phyloP scores from a whole-genome alignment of 2,888 invertebrate species.

The Synanthedon vespiformis region DNA sequence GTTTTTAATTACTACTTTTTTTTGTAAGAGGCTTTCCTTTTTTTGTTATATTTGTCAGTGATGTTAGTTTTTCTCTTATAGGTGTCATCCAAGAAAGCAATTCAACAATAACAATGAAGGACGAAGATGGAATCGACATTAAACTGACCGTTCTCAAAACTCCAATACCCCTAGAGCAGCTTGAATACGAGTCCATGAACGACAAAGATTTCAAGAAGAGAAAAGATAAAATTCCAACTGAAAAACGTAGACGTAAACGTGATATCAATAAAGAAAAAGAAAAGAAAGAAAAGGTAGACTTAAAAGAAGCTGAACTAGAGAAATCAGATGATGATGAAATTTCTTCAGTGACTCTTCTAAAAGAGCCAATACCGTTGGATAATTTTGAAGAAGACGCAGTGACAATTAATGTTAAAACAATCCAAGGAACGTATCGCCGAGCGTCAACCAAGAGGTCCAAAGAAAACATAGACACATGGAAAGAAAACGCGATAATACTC shows the following conservation, averaged over 20 bases:
- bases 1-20: too few relatives aligned
- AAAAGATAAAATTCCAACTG: neutral
- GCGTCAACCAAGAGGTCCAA: constrained; percentile 9
- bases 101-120: constrained; percentile 34
- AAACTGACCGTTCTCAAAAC: constrained; percentile 31
- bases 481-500: constrained; percentile 23
- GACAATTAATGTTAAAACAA: constrained; percentile 25
- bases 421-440: constrained; percentile 12
- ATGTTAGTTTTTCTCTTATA: constrained; percentile 34
- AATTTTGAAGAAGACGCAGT: constrained; percentile 18
- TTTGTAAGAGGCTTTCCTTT: too few relatives aligned
- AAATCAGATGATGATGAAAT: constrained; percentile 5
- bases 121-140: constrained; percentile 32
- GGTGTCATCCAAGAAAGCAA: constrained; percentile 37
- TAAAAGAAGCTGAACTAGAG: constrained; percentile 2
- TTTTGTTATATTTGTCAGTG: neutral
- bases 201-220: neutral
- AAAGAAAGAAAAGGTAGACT: neutral
- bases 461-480: neutral
- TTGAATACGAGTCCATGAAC: constrained; percentile 23
- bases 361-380: constrained; percentile 33
- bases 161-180: constrained; percentile 30
- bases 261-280: constrained; percentile 1
- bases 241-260: neutral
- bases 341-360: constrained; percentile 19